Evolutionary conservation across 2,888 invertebrate species (phyloP), one percentile per base, ranked within the genome.

Genomic region (Autographa gamma): DNA sequence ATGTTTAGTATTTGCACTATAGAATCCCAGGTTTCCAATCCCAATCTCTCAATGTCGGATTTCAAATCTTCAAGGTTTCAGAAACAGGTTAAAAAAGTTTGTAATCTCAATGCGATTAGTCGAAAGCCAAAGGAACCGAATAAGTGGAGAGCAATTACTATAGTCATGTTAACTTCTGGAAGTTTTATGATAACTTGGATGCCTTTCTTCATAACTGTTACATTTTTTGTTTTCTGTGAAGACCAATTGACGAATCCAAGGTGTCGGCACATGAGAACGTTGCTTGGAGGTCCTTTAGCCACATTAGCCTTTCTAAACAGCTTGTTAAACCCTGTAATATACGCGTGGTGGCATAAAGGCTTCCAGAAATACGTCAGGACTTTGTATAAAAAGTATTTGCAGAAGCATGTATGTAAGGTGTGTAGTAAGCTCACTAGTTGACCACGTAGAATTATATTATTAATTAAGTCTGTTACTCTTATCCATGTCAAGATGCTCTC

Each of bases 331-430:
- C 97, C 97, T 0, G 86, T 97, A 32, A 97, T 97, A 77, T 97
- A 97, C 83, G 97, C 97, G 0, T 97, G 97, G 97, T 97, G 97
- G 97, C 97, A 97, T 86, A 97, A 96, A 86, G 97, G 97, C 0
- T 97, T 97, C 81, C 93, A 97, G 81, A 93, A 88, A 66, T 95
- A 93, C 18, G 89, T 96, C 1, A 93, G 87, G 81, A 91, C 86
- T 69, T 90, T 93, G 71, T 91, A 85, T 54, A 75, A 80, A 48
- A 86, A 81, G 67, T 91, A 93, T 81, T 76, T 88, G n/a, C 75
- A 78, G 43, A 89, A 77, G 73, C 85, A 85, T 73, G 70, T 86
- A 59, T 80, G 83, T 67, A 66, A 77, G 34, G 11, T 38, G 38
- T 38, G 38, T 38, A 38, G 11, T 2, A 38, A 11, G 11, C 54